These are phyloP conservation scores for Isotomurus palustris DNA, from an alignment of 2,888 invertebrate genomes.

Conservation along the genomic window DNA sequence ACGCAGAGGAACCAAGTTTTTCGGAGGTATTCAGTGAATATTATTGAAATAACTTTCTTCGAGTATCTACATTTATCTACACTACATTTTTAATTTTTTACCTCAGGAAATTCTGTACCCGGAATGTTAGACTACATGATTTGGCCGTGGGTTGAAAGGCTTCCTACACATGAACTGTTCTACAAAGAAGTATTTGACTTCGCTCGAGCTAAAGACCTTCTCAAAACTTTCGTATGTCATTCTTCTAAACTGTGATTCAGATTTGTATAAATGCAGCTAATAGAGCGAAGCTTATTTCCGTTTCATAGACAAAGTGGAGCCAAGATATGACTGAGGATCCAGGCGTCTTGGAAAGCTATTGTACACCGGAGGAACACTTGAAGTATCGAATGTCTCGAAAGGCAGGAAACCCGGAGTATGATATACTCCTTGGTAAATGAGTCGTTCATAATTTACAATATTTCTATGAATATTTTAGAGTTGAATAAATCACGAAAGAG, in stretches of 20 bases:
- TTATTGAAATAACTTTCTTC: background rate
- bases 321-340: slow-evolving; percentile 65
- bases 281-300: background rate
- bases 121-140: slow-evolving; percentile 78
- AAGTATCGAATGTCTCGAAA: slow-evolving; percentile 62
- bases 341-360: slow-evolving; percentile 63
- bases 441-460: too few relatives aligned
- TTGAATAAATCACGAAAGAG: too few relatives aligned
- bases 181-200: slow-evolving; percentile 15
- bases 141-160: slow-evolving; percentile 78
- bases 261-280: background rate
- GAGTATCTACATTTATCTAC: background rate
- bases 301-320: slow-evolving; percentile 63
- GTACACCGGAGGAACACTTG: slow-evolving; percentile 66
- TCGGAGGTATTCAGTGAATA: slow-evolving; percentile 48
- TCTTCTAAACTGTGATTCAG: background rate
- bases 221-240: background rate
- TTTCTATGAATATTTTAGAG: too few relatives aligned
- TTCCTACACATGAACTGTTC: slow-evolving; percentile 59
- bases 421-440: slow-evolving; percentile 27
- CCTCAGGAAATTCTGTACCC: slow-evolving; percentile 58
- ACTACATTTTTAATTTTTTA: background rate
- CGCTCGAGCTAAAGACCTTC: too few relatives aligned
- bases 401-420: slow-evolving; percentile 57
- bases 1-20: slow-evolving; percentile 49